Evolutionary conservation across 2,113 vertebrate species (phyloP).

Genomic region (Spermophilus dauricus): DNA sequence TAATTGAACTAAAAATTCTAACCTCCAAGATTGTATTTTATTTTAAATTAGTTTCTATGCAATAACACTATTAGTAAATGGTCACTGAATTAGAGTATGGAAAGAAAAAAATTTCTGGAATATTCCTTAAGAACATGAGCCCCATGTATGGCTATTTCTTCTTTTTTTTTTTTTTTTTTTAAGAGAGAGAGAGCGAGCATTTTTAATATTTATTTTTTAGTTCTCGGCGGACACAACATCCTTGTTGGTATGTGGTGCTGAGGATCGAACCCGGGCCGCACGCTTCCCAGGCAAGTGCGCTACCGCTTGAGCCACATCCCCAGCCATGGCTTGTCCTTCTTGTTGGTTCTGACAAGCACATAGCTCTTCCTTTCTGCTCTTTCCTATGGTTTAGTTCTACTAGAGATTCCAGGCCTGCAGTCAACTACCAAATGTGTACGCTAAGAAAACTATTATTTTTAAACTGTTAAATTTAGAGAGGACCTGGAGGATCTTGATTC

Average conservation of each 20-base stretch:
- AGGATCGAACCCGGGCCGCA: too few relatives aligned
- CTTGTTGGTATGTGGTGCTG: too few relatives aligned
- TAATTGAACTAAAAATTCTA: conserved; percentile 51
- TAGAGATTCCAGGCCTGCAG: background rate
- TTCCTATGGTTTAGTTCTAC: background rate
- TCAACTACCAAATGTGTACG: background rate
- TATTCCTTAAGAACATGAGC: background rate
- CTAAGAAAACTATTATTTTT: background rate
- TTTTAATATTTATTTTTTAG: too few relatives aligned
- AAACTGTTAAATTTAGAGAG: conserved; percentile 9
- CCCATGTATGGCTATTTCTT: accelerated
- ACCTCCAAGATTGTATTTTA: conserved; percentile 44
- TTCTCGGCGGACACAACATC: too few relatives aligned
- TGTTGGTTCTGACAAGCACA: background rate
- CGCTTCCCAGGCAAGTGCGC: too few relatives aligned
- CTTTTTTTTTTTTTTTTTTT: too few relatives aligned
- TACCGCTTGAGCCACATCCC: too few relatives aligned
- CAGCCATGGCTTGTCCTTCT: background rate
- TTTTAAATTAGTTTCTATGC: conserved; percentile 9
- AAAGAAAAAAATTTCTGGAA: background rate
- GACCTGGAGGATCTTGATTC: background rate
- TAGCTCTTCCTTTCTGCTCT: background rate
- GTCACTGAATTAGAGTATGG: background rate
- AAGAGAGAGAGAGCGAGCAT: too few relatives aligned
- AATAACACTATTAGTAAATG: background rate